These are phyloP conservation scores for Rhinolophus ferrumequinum DNA, from an alignment of 2,113 vertebrate genomes.

Conservation along the genomic window DNA sequence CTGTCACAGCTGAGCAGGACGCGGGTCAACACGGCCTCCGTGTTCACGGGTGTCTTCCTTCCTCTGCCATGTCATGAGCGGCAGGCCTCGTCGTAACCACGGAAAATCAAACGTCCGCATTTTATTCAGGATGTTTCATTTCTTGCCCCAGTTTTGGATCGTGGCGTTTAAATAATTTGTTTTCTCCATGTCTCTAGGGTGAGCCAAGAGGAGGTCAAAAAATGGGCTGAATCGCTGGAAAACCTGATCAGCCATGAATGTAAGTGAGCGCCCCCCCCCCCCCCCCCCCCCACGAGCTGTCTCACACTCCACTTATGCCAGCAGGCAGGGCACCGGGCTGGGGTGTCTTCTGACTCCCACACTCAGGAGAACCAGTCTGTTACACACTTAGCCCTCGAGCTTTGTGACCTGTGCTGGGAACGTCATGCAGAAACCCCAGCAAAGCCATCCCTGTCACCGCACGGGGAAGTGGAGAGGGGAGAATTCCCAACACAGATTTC, in stretches of 20 bases:
- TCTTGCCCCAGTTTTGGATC: background rate
- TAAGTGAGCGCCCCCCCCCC: slow-evolving; percentile 80
- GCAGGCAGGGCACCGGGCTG: background rate
- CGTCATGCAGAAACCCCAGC: background rate
- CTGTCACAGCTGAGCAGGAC: background rate
- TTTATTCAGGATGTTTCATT: background rate
- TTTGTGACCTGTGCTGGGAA: background rate
- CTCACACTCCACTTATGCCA: background rate
- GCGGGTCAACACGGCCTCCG: background rate
- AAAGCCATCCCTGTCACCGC: background rate
- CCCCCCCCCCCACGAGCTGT: no score
- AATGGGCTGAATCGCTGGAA: slow-evolving; percentile 94
- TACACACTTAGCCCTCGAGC: background rate
- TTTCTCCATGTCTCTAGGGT: slow-evolving; percentile 82
- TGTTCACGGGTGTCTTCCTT: background rate
- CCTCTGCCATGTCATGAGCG: background rate
- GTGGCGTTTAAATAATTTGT: background rate
- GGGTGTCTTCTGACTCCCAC: slow-evolving; percentile 1
- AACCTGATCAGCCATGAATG: slow-evolving; percentile 91
- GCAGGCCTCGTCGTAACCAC: background rate
- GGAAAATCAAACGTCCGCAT: background rate
- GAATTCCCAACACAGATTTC: background rate
- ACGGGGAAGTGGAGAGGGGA: background rate
- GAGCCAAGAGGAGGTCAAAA: slow-evolving; percentile 88
- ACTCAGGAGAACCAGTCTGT: background rate